phyloP scores from a whole-genome alignment of 2,888 invertebrate species.

The Pyrrhosoma nymphula region DNA sequence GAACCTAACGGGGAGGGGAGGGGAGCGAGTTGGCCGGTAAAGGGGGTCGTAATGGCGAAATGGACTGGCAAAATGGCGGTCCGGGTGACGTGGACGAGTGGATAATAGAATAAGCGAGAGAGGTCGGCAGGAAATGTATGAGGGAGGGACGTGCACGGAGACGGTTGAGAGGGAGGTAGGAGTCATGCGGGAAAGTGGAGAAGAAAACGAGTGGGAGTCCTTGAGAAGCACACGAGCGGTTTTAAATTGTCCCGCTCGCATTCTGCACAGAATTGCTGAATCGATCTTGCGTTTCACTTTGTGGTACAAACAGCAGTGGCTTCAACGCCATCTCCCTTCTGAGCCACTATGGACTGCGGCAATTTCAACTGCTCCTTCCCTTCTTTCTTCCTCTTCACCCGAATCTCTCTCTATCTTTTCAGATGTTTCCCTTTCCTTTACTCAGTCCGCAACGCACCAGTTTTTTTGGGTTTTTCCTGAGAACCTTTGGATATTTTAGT shows the following conservation, averaged over 20 bases:
- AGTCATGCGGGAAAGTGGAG: not conserved
- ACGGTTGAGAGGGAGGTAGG: not conserved
- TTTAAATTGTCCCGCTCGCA: not conserved
- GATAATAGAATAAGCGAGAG: slow-evolving; percentile 16
- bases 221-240: not conserved
- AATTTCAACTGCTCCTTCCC: too few species aligned
- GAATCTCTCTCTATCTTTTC: too few species aligned
- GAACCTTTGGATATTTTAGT: too few species aligned
- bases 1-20: too few species aligned
- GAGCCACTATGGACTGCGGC: too few species aligned
- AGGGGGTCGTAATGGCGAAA: slow-evolving; percentile 18
- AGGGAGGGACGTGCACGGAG: not conserved
- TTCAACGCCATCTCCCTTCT: too few species aligned
- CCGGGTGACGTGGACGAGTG: not conserved
- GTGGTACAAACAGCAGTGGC: too few species aligned
- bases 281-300: not conserved
- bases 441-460: too few species aligned
- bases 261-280: not conserved
- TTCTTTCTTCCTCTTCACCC: too few species aligned
- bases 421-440: too few species aligned
- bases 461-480: too few species aligned
- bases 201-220: not conserved
- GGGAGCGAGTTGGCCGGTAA: too few species aligned
- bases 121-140: not conserved
- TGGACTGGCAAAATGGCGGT: not conserved